Evolutionary conservation across 2,113 vertebrate species (phyloP).

Genomic region (Camelus bactrianus): DNA sequence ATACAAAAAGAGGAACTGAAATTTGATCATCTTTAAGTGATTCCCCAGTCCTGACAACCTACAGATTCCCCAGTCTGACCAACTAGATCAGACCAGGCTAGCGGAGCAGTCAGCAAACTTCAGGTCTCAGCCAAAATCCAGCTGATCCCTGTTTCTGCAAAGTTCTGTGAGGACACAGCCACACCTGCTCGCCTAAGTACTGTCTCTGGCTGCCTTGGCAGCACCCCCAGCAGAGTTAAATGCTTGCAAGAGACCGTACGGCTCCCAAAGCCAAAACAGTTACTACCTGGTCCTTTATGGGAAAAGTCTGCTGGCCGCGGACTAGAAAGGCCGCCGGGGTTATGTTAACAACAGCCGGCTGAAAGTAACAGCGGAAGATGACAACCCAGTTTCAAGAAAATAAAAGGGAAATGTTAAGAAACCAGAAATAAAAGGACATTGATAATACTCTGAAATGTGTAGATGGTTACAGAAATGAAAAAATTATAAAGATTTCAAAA

Average conservation of each 20-base stretch:
- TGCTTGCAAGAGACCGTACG: background rate
- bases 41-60: background rate
- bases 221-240: background rate
- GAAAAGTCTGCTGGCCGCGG: background rate
- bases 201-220: background rate
- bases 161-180: background rate
- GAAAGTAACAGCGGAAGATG: background rate
- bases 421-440: background rate
- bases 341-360: accelerated
- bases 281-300: background rate
- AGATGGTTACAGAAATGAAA: background rate
- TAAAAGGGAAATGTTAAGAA: background rate
- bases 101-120: background rate
- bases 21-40: background rate
- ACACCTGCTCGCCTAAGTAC: background rate
- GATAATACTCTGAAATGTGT: background rate
- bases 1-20: background rate
- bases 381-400: background rate
- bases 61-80: background rate
- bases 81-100: background rate
- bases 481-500: background rate
- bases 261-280: background rate
- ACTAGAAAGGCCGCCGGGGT: background rate
- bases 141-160: background rate
- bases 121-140: background rate